These are phyloP conservation scores for Mesochorus sp. DNA, from an alignment of 2,888 invertebrate genomes.

Conservation along the genomic window DNA sequence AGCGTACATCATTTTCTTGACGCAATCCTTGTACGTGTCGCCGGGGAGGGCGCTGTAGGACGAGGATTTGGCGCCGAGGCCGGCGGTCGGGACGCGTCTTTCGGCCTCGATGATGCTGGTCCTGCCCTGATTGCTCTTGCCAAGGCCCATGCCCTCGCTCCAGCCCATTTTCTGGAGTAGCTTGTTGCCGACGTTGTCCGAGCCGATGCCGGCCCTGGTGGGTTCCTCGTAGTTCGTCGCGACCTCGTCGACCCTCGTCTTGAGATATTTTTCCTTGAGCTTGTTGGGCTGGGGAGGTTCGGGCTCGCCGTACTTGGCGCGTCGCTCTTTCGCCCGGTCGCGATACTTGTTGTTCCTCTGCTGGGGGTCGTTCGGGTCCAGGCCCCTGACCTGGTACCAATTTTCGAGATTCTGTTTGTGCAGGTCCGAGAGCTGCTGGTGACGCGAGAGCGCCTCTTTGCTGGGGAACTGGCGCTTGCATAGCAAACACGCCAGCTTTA, in stretches of 20 bases:
- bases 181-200: conserved; percentile 97
- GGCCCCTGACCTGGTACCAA: conserved; percentile 82
- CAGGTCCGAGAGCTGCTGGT: conserved; percentile 95
- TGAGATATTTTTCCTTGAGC: conserved; percentile 88
- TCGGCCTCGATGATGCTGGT: conserved; percentile 93
- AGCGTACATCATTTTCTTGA: conserved; percentile 94
- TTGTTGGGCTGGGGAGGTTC: conserved; percentile 90
- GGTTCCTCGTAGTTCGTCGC: conserved; percentile 83
- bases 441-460: conserved; percentile 93
- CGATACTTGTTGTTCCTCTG: conserved; percentile 86
- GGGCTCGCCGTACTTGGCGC: conserved; percentile 96
- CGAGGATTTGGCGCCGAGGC: conserved; percentile 92
- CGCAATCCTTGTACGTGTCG: conserved; percentile 94
- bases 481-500: conserved; percentile 94
- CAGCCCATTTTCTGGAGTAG: conserved; percentile 99
- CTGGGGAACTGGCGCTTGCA: conserved; percentile 98
- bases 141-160: conserved; percentile 98
- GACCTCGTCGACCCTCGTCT: conserved; percentile 83
- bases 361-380: conserved; percentile 82
- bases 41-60: conserved; percentile 91
- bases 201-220: conserved; percentile 88
- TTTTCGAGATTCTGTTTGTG: conserved; percentile 93
- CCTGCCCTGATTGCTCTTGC: conserved; percentile 95
- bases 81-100: conserved; percentile 88
- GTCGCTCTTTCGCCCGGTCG: conserved; percentile 97